These are phyloP conservation scores for Clarias laeviceps DNA, from an alignment of 2,797 vertebrate genomes.

Conservation along the genomic window DNA sequence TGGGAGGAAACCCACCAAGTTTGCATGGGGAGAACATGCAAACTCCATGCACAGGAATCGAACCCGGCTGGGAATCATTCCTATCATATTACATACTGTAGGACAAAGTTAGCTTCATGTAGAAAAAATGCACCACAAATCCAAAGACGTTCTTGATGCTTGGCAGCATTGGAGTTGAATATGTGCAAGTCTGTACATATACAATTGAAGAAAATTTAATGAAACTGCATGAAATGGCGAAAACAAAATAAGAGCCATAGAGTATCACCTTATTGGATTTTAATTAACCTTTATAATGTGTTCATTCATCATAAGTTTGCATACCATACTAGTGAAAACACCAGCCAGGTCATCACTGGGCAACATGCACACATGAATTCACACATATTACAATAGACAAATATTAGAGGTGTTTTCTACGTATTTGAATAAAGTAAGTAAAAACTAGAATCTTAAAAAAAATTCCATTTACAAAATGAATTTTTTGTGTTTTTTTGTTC, in stretches of 20 bases:
- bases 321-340: background rate
- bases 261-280: background rate
- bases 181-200: background rate
- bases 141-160: background rate
- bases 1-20: too few species aligned
- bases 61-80: too few species aligned
- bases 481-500: too few species aligned
- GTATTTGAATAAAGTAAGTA: too few species aligned
- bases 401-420: too few species aligned
- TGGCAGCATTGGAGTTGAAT: background rate
- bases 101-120: slow-evolving; percentile 14
- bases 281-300: background rate
- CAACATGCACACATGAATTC: background rate
- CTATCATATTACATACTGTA: slow-evolving; percentile 13
- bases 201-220: slow-evolving; percentile 5
- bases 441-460: too few species aligned
- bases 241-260: background rate
- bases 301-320: background rate
- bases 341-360: background rate
- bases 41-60: too few species aligned
- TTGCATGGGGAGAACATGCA: too few species aligned
- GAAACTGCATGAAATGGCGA: background rate
- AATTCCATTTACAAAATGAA: too few species aligned
- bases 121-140: background rate
- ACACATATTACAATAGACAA: background rate